Evolutionary conservation across 1,140 invertebrate genomes (phyloP).

Genomic region (Drosophila oshimai): DNA sequence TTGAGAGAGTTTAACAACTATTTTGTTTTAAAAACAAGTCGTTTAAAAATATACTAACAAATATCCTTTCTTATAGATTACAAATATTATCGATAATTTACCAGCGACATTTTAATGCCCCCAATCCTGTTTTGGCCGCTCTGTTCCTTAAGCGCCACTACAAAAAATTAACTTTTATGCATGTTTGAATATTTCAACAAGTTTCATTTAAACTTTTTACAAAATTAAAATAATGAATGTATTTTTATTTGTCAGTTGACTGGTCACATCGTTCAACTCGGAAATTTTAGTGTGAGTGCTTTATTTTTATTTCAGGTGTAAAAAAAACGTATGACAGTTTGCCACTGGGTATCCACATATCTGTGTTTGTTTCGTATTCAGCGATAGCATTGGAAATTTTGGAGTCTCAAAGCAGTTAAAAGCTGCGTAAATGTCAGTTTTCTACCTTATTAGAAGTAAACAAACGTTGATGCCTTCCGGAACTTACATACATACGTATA

Average conservation of each 20-base stretch:
- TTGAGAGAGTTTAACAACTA: no score
- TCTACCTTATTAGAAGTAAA: not conserved
- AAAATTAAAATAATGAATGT: not conserved
- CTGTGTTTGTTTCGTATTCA: not conserved
- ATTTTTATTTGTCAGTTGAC: not conserved
- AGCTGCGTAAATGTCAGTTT: not conserved
- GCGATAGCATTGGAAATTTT: not conserved
- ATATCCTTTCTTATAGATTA: no score
- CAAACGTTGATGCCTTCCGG: not conserved
- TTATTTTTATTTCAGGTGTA: conserved; percentile 4
- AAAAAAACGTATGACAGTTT: conserved; percentile 3
- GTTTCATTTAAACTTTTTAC: no score
- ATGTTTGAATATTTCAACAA: no score
- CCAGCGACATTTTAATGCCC: no score
- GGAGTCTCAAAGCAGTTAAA: not conserved
- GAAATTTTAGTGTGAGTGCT: conserved; percentile 5
- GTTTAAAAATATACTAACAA: no score
- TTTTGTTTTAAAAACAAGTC: no score
- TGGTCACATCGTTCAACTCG: conserved; percentile 1
- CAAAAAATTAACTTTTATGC: no score
- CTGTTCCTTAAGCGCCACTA: no score
- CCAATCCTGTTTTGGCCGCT: no score
- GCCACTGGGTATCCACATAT: not conserved
- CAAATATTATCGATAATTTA: no score
- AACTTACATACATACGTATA: conserved; percentile 1